phyloP scores from a whole-genome alignment of 2,113 vertebrate genomes.

The Acanthochromis polyacanthus region DNA sequence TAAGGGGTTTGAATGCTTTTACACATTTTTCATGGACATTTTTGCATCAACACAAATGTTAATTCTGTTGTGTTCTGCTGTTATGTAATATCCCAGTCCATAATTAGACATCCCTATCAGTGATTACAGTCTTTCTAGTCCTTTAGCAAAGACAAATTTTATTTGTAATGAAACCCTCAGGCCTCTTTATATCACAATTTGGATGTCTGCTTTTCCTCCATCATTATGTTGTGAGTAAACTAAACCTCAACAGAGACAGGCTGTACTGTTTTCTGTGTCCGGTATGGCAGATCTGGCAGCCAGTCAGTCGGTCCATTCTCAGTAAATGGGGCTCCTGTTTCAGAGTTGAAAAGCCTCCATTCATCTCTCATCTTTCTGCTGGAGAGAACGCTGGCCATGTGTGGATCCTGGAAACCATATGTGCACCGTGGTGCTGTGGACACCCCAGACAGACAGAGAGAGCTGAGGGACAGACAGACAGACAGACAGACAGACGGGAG shows the following conservation, averaged over 20 bases:
- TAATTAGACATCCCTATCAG: background rate
- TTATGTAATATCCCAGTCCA: background rate
- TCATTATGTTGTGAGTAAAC: background rate
- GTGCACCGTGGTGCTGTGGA: background rate
- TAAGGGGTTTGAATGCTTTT: no score
- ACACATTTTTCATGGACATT: background rate
- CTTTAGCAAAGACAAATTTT: background rate
- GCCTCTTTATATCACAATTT: background rate
- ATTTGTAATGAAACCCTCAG: background rate
- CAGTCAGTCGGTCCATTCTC: background rate
- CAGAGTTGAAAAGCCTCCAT: constrained; percentile 54
- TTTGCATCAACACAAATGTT: background rate
- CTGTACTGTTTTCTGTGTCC: constrained; percentile 2
- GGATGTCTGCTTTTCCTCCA: background rate
- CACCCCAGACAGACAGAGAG: background rate
- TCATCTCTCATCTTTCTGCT: constrained; percentile 48
- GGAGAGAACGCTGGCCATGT: constrained; percentile 39
- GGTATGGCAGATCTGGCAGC: constrained; percentile 7
- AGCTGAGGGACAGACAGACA: constrained; percentile 9
- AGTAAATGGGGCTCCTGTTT: constrained; percentile 57
- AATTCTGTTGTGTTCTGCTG: background rate
- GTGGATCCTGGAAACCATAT: constrained; percentile 41
- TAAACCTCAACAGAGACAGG: background rate
- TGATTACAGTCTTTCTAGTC: background rate
- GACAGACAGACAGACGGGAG: constrained; percentile 21